Evolutionary conservation across 2,113 vertebrate genomes (phyloP).

Genomic region (Tragelaphus scriptus): DNA sequence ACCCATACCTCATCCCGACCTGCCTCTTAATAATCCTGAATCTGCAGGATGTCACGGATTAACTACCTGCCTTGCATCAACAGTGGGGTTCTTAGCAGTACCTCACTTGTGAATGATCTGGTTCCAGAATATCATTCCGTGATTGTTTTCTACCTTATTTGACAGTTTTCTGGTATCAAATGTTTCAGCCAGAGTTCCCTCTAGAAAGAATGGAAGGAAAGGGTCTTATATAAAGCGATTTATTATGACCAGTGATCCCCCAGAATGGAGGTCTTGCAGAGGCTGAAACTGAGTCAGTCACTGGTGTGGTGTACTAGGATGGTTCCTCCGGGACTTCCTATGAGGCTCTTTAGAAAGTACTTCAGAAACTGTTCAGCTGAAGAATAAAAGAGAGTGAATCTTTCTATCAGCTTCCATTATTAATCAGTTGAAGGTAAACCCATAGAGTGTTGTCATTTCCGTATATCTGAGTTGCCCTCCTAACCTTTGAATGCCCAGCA

Average conservation of each 20-base stretch:
- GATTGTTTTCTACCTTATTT: background rate
- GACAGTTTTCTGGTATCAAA: background rate
- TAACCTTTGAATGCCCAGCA: background rate
- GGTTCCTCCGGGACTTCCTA: background rate
- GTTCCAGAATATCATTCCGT: background rate
- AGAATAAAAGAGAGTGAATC: background rate
- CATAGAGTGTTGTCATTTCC: background rate
- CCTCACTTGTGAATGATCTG: background rate
- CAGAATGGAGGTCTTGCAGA: background rate
- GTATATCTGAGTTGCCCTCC: background rate
- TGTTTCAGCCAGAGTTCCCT: background rate
- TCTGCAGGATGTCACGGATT: background rate
- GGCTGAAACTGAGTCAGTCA: background rate
- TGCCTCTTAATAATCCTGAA: background rate
- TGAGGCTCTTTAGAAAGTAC: background rate
- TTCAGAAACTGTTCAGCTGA: background rate
- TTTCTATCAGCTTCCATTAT: background rate
- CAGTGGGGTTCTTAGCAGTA: background rate
- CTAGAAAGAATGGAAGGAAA: background rate
- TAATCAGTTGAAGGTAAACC: background rate
- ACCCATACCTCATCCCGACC: fast-evolving
- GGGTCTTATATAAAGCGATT: background rate
- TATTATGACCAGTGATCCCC: background rate
- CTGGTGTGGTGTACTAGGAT: fast-evolving
- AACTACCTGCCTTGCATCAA: background rate